phyloP scores from a whole-genome alignment of 2,888 invertebrate species.

The Dorcus hopei region DNA sequence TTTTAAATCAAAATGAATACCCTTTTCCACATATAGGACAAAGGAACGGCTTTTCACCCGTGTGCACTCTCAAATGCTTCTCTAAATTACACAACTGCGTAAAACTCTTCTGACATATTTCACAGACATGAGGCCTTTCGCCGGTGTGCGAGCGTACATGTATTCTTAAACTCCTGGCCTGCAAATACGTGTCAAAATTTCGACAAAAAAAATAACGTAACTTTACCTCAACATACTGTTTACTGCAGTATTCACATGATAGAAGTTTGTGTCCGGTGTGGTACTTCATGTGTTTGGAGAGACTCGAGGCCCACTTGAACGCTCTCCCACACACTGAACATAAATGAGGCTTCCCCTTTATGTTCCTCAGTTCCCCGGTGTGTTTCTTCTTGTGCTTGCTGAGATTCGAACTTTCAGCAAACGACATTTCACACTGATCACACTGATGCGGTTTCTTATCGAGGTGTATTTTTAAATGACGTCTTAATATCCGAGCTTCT shows the following conservation, averaged over 20 bases:
- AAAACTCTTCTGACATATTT: conserved; percentile 47
- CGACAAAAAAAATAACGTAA: neutral
- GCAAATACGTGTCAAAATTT: conserved; percentile 17
- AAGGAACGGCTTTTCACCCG: conserved; percentile 48
- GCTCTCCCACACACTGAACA: conserved; percentile 51
- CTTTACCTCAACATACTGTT: conserved; percentile 51
- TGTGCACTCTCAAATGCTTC: conserved; percentile 49
- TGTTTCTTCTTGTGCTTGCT: conserved; percentile 53
- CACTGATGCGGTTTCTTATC: conserved; percentile 52
- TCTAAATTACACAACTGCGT: conserved; percentile 49
- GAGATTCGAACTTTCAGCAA: conserved; percentile 52
- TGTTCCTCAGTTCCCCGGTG: conserved; percentile 51
- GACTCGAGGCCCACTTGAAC: conserved; percentile 53
- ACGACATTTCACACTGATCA: conserved; percentile 51
- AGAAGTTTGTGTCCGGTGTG: conserved; percentile 52
- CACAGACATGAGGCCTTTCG: conserved; percentile 47
- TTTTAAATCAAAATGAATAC: conserved; percentile 23
- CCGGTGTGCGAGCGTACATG: conserved; percentile 50
- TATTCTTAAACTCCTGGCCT: conserved; percentile 48
- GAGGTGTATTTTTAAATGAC: conserved; percentile 51
- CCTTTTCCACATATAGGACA: conserved; percentile 49
- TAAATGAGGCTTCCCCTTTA: conserved; percentile 48
- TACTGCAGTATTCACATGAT: conserved; percentile 49
- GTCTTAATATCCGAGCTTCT: conserved; percentile 47
- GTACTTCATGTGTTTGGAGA: conserved; percentile 54